Base-by-base conservation (phyloP, 2,888 invertebrate species). In the Steromphala cineraria region DNA sequence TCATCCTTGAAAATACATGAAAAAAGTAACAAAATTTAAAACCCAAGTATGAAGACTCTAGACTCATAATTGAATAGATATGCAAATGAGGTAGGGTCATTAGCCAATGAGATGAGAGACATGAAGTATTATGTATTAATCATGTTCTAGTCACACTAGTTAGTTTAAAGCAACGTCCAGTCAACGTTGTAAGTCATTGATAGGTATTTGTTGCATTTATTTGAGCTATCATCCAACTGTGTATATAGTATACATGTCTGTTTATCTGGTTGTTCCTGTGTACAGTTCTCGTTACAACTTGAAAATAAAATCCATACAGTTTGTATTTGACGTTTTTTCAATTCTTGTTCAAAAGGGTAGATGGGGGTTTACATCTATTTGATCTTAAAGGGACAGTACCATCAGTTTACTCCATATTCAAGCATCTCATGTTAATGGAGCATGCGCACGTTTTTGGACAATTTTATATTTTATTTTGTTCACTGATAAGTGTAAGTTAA, bases 291-390 rank as follows among this genome's bases (percentile, higher is more conserved):
- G 62, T 62, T 62, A 62, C 24, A 62, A 62, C 62, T 24, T 24
- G 62, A 62, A 21, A 62, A 62, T 62, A 62, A 62, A 62, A 62
- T 62, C 62, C 62, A 62, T 62, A 62, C 62, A 62, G 62, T 62
- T 62, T 62, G 28, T 62, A 62, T n/a, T 10, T 13, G 13, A 13
- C 10, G 46, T 46, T 13, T 5, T 13, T 46, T 46, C 13, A 46
- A 10, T 46, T 13, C 13, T 46, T 13, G 10, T 46, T 13, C 13
- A 46, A 13, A 46, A 5, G 13, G 46, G 13, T 1, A 46, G 46
- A 13, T 46, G 36, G 36, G 36, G 36, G n/a, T n/a, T n/a, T n/a
- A n/a, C n/a, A n/a, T n/a, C n/a, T n/a, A n/a, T n/a, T n/a, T n/a
- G n/a, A n/a, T n/a, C n/a, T n/a, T n/a, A n/a, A n/a, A n/a, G n/a